Evolutionary conservation across 2,113 vertebrate species (phyloP).

Genomic region (Ariopsis seemanni): DNA sequence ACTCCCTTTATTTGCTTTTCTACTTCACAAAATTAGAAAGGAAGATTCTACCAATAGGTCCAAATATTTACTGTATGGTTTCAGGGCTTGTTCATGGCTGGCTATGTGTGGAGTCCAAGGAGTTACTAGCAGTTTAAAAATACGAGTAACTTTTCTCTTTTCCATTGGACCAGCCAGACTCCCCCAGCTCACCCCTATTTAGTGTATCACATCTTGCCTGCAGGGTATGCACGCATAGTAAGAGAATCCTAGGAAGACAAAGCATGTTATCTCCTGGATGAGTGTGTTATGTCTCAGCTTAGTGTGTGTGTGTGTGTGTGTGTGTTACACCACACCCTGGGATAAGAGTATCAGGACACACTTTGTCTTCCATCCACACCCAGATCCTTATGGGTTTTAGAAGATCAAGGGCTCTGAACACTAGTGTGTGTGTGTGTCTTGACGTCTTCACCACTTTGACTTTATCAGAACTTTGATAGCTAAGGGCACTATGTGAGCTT

Average conservation of each 20-base stretch:
- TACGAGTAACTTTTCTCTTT: constrained; percentile 16
- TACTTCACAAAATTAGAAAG: not conserved
- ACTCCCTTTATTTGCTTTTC: not conserved
- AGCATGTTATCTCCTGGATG: constrained; percentile 30
- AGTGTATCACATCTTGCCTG: constrained; percentile 25
- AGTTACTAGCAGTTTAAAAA: constrained; percentile 28
- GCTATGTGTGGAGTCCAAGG: constrained; percentile 3
- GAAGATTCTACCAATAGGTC: not conserved
- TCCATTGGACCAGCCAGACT: constrained; percentile 16
- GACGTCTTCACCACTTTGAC: constrained; percentile 26
- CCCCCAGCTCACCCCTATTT: not conserved
- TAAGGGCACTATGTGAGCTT: constrained; percentile 25
- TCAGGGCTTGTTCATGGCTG: constrained; percentile 10
- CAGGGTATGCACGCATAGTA: constrained; percentile 19
- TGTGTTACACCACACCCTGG: constrained; percentile 27
- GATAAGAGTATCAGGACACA: constrained; percentile 41
- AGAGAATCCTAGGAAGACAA: constrained; percentile 20
- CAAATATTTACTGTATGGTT: constrained; percentile 22
- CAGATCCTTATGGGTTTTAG: constrained; percentile 10
- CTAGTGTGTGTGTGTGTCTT: constrained; percentile 16
- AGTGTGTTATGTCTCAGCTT: constrained; percentile 32
- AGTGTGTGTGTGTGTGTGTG: not conserved
- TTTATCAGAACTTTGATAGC: constrained; percentile 51
- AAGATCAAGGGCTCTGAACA: constrained; percentile 33
- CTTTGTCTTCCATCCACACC: constrained; percentile 43